phyloP scores from a whole-genome alignment of 2,113 vertebrate genomes.

The Empidonax traillii region DNA sequence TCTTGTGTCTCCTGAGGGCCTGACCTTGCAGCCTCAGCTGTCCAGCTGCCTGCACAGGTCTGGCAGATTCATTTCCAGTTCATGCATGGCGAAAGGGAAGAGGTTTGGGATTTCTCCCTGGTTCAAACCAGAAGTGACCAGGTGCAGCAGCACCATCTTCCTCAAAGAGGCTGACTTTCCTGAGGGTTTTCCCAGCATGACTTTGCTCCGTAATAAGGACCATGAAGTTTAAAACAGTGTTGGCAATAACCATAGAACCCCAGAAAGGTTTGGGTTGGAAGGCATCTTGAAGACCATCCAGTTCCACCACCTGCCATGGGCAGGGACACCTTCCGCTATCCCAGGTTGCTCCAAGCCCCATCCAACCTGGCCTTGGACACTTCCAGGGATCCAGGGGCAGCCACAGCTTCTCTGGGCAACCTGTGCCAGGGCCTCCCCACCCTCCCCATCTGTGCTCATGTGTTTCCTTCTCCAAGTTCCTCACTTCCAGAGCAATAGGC shows the following conservation, averaged over 20 bases:
- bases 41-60: neutral
- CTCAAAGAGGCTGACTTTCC: neutral
- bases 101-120: neutral
- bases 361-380: neutral
- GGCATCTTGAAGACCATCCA: neutral
- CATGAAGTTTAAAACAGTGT: neutral
- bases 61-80: neutral
- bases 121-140: neutral
- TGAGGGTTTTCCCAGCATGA: neutral
- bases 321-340: fast-evolving
- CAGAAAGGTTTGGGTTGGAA: neutral
- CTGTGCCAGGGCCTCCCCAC: neutral
- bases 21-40: neutral
- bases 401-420: neutral
- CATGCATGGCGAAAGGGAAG: neutral
- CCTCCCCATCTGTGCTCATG: neutral
- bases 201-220: neutral
- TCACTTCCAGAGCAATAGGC: neutral
- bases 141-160: neutral
- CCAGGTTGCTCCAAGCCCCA: neutral
- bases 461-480: neutral
- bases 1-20: neutral
- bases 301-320: no score
- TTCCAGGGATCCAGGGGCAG: neutral
- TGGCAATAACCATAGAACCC: neutral